Evolutionary conservation across 53 echinoderm and acorn worm species (phyloP), one percentile per base, ranked within the genome.

Genomic region (Antedon mediterranea): DNA sequence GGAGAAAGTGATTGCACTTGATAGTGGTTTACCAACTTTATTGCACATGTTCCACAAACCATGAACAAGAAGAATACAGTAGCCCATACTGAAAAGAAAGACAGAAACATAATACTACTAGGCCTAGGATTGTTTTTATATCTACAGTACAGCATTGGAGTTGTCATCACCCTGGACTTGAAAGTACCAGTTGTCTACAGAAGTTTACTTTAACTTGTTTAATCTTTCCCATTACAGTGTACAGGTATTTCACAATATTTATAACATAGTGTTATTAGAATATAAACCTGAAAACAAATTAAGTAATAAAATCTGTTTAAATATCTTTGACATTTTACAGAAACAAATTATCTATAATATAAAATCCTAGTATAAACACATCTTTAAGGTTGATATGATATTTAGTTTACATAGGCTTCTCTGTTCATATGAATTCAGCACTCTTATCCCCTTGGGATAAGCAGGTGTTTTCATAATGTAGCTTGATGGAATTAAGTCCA

Each of bases 11-110:
- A 37, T n/a, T 73, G 34, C 30, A n/a, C 71, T 43, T 32, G 75
- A 20, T 5, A 75, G 57, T 78, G 75, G 42, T 82, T 85, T 34
- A 72, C 72, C 6, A 77, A 30, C 14, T 85, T 85, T 70, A 33
- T 31, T 30, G 76, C 88, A 34, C 33, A 88, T 30, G 77, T 88
- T 88, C 33, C 33, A 74, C 29, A 88, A 31, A 72, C 75, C 88
- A 73, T 81, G 81, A 34, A 77, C 77, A 83, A 87, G 76, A 43
- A 95, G 87, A 34, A 95, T 95, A 42, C 94, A 91, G 75, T 79
- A 91, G 4, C 95, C 95, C 80, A 95, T 81, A 75, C 95, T 91
- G 78, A 34, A 33, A 73, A 34, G n/a, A 33, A 43, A 76, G 31
- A 0, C 0, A 74, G 57, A 71, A n/a, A 30, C 72, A 71, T 71